Conservation (phyloP, 2,113 vertebrate species). For the Porphyrio hochstetteri region DNA sequence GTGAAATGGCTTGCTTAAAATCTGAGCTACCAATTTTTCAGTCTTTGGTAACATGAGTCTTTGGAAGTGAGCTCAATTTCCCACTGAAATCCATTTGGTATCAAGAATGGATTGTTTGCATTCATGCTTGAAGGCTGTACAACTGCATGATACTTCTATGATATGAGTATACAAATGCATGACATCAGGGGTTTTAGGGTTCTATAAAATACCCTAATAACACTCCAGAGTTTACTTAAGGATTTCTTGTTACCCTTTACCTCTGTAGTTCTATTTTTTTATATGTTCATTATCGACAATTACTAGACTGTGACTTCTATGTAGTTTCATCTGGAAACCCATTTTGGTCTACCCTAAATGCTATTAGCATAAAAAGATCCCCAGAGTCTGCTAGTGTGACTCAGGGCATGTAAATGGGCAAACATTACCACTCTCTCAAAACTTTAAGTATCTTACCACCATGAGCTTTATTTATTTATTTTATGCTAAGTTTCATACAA, state of each 20-base stretch:
- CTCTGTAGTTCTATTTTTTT: not conserved
- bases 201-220: not conserved
- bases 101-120: too few species aligned
- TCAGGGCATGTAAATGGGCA: not conserved
- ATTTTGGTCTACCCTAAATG: conserved; percentile 11
- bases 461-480: conserved; percentile 34
- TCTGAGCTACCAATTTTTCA: not conserved
- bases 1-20: not conserved
- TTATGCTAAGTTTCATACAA: not conserved
- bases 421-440: not conserved
- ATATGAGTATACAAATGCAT: not conserved
- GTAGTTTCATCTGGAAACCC: conserved; percentile 36
- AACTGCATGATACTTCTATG: not conserved
- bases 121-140: not conserved
- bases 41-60: not conserved
- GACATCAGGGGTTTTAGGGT: not conserved
- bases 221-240: not conserved
- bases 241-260: not conserved
- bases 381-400: not conserved
- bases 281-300: conserved; percentile 7
- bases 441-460: not conserved
- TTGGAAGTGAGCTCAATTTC: not conserved
- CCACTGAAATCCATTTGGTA: not conserved
- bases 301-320: conserved; percentile 16
- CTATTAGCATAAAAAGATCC: conserved; percentile 37